phyloP scores from a whole-genome alignment of 2,113 vertebrate species.

The Loxodonta africana region DNA sequence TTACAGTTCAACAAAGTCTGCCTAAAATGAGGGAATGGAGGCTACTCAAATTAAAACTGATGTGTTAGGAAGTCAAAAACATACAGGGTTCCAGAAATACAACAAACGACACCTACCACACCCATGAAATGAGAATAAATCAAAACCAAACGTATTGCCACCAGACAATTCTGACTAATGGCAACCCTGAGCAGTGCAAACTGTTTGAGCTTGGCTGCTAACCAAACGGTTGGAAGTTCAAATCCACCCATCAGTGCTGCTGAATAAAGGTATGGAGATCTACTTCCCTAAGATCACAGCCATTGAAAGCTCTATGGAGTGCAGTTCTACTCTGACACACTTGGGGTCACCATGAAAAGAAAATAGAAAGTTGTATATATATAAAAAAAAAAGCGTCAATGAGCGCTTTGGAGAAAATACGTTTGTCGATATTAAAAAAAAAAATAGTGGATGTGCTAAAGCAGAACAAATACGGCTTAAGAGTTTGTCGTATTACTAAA shows the following conservation, averaged over 20 bases:
- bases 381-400: not conserved
- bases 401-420: not conserved
- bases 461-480: too few species aligned
- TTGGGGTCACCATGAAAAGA: not conserved
- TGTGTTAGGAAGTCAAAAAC: not conserved
- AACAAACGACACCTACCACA: not conserved
- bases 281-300: too few species aligned
- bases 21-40: not conserved
- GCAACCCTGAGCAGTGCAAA: too few species aligned
- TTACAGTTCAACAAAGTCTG: not conserved
- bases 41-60: not conserved
- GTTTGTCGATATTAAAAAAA: not conserved
- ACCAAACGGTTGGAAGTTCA: too few species aligned
- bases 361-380: not conserved
- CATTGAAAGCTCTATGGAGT: too few species aligned
- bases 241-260: too few species aligned
- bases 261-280: too few species aligned
- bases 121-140: not conserved
- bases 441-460: too few species aligned
- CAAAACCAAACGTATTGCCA: too few species aligned
- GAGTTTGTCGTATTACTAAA: not conserved
- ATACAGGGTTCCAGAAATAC: not conserved
- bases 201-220: too few species aligned
- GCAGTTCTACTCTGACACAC: too few species aligned
- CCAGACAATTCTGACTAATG: too few species aligned